phyloP scores from a whole-genome alignment of 2,888 invertebrate genomes.

The Cataglyphis rosenhaueri region DNA sequence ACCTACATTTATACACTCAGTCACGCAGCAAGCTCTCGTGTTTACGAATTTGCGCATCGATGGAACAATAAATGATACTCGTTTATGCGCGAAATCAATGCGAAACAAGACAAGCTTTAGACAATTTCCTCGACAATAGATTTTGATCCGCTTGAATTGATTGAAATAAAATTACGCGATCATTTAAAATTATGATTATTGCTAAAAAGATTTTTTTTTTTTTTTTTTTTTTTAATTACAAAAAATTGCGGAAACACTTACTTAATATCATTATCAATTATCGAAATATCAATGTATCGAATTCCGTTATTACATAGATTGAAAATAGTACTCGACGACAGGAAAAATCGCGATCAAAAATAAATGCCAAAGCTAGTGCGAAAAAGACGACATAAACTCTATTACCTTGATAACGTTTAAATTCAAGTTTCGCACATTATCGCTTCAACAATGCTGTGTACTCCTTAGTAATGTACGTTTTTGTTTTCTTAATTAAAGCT shows the following conservation, averaged over 20 bases:
- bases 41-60: constrained; percentile 23
- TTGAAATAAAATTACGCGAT: background rate
- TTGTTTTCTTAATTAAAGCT: background rate
- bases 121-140: background rate
- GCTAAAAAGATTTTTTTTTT: background rate
- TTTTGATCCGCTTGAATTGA: background rate
- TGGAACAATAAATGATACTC: background rate
- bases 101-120: background rate
- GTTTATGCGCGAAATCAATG: background rate
- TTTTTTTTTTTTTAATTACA: background rate
- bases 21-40: constrained; percentile 11
- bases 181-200: background rate
- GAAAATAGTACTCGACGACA: background rate
- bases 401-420: background rate
- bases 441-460: background rate
- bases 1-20: background rate
- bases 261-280: background rate
- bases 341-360: background rate
- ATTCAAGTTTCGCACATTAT: background rate
- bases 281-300: background rate
- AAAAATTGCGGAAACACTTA: background rate
- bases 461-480: background rate
- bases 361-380: constrained; percentile 3
- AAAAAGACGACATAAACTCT: background rate
- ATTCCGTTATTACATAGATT: background rate